Conservation (phyloP, 2,113 vertebrate species). For the Centropus bengalensis region DNA sequence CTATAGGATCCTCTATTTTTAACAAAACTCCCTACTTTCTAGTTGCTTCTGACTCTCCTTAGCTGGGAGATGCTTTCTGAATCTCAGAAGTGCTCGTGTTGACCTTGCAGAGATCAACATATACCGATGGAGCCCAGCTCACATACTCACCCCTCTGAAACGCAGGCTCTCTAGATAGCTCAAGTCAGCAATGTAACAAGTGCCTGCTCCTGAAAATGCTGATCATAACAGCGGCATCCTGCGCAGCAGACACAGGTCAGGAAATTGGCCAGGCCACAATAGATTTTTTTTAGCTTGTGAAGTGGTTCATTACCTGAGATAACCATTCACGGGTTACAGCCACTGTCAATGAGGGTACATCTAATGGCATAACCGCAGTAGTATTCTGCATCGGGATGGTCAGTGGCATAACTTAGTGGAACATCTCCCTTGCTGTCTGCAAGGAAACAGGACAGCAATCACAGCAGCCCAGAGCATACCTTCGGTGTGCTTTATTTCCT, state of each 20-base stretch:
- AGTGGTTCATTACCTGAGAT: background rate
- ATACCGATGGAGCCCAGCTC: background rate
- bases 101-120: background rate
- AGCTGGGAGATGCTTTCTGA: background rate
- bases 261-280: background rate
- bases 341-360: accelerated
- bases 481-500: background rate
- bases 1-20: background rate
- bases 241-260: background rate
- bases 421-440: background rate
- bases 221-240: background rate
- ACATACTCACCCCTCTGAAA: background rate
- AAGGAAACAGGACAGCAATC: background rate
- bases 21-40: background rate
- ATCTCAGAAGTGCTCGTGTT: background rate
- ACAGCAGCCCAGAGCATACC: background rate
- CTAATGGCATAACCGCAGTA: background rate
- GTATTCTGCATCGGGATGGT: background rate
- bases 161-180: background rate
- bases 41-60: background rate
- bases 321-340: background rate
- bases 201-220: background rate
- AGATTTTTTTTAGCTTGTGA: background rate
- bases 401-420: background rate
- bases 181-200: background rate